phyloP scores from a whole-genome alignment of 2,113 vertebrate species.

The Pampusana beccarii region DNA sequence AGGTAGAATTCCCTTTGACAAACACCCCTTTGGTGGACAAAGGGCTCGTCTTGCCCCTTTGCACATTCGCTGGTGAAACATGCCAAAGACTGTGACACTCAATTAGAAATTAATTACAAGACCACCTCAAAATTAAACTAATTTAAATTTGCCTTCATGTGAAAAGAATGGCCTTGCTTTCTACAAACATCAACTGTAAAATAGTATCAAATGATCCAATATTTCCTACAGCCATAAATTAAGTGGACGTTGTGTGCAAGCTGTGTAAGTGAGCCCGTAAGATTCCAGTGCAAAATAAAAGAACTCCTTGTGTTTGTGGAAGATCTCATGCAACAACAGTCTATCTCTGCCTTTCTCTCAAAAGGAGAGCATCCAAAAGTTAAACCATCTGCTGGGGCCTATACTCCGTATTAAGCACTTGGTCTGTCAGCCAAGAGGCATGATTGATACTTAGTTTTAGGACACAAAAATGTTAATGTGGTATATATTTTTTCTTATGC shows the following conservation, averaged over 20 bases:
- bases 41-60: not conserved
- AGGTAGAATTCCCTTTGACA: not conserved
- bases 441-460: not conserved
- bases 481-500: not conserved
- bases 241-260: not conserved
- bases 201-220: not conserved
- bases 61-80: not conserved
- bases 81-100: not conserved
- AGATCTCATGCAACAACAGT: not conserved
- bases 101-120: not conserved
- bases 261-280: not conserved
- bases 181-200: not conserved
- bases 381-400: not conserved
- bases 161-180: not conserved
- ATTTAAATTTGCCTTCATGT: not conserved
- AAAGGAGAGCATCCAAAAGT: slow-evolving; percentile 2
- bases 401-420: slow-evolving; percentile 12
- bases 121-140: not conserved
- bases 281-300: not conserved
- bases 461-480: slow-evolving; percentile 2
- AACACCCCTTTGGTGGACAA: not conserved
- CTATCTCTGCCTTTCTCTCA: not conserved
- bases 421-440: not conserved
- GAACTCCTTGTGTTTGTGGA: not conserved
- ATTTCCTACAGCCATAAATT: not conserved